Conservation (phyloP, 2,113 vertebrate genomes). For the Gopherus evgoodei region DNA sequence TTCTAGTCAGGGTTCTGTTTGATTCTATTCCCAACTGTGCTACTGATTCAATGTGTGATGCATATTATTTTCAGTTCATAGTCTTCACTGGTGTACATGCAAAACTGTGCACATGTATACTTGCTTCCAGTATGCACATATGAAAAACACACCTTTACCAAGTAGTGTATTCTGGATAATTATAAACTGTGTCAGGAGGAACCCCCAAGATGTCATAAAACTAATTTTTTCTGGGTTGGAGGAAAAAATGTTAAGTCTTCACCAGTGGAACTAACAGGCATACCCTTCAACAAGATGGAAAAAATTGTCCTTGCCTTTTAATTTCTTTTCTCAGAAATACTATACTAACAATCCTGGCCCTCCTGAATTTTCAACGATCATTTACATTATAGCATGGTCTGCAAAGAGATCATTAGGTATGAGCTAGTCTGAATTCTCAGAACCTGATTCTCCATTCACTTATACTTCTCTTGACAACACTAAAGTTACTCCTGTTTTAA, state of each 20-base stretch:
- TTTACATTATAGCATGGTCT: not conserved
- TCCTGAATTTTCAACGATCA: not conserved
- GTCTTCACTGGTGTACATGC: not conserved
- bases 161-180: not conserved
- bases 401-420: not conserved
- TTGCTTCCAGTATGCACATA: not conserved
- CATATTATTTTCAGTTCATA: not conserved
- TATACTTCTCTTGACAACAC: not conserved
- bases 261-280: not conserved
- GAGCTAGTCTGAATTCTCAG: not conserved
- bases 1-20: not conserved
- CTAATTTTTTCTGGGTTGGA: no score
- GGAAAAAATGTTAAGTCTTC: not conserved
- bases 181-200: not conserved
- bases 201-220: not conserved
- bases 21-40: not conserved
- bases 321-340: not conserved
- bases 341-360: not conserved
- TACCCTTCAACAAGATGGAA: accelerated
- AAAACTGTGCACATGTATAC: not conserved
- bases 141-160: not conserved
- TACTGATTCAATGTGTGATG: accelerated
- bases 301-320: not conserved
- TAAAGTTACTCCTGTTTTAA: not conserved
- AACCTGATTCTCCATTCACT: not conserved